phyloP scores from a whole-genome alignment of 2,888 invertebrate genomes.

The Aphodius sticticus region DNA sequence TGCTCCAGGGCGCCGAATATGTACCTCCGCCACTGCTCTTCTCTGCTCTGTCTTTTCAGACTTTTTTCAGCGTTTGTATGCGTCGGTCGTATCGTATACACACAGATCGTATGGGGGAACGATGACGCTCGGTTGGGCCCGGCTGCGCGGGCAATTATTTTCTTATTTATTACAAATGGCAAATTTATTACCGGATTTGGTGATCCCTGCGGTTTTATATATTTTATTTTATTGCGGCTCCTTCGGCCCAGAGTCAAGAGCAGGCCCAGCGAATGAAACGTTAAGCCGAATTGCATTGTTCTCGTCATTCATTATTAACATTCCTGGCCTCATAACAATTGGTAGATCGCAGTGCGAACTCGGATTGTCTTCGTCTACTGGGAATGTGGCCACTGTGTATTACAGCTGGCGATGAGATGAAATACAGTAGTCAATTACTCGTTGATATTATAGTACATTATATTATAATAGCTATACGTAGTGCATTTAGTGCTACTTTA shows the following conservation, averaged over 20 bases:
- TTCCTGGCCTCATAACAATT: not conserved
- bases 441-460: not conserved
- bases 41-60: not conserved
- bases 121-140: conserved; percentile 8
- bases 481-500: too few relatives aligned
- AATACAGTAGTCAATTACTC: not conserved
- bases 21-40: not conserved
- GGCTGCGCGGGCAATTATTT: conserved; percentile 31
- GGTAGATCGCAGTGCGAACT: not conserved
- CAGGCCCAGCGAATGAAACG: conserved; percentile 17
- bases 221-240: conserved; percentile 14
- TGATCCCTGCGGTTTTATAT: conserved; percentile 23
- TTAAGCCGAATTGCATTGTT: conserved; percentile 7
- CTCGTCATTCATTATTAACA: conserved; percentile 4
- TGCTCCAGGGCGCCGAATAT: too few relatives aligned
- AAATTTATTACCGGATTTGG: conserved; percentile 30
- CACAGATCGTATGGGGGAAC: not conserved
- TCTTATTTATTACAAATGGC: conserved; percentile 33
- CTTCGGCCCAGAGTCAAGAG: conserved; percentile 22
- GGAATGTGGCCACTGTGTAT: not conserved
- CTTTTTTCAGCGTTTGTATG: not conserved
- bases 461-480: not conserved
- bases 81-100: not conserved
- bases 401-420: not conserved
- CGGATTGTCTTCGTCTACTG: conserved; percentile 23